phyloP scores from a whole-genome alignment of 2,797 vertebrate species.

The Tachyglossus aculeatus region DNA sequence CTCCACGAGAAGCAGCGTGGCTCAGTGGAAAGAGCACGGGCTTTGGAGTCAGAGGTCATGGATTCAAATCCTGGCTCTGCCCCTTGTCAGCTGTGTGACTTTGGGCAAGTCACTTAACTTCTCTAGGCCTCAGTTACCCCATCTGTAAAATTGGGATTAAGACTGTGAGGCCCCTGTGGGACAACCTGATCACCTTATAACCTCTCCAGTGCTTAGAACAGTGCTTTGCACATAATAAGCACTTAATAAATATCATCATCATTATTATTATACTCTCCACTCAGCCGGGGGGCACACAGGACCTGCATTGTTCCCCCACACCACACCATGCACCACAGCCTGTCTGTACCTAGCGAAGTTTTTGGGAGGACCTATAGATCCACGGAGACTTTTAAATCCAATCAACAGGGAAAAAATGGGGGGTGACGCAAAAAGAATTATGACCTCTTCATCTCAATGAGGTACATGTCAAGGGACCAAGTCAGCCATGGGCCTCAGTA shows the following conservation, averaged over 20 bases:
- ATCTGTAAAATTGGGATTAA: too few relatives aligned
- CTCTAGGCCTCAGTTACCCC: background rate
- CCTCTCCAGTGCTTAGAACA: too few relatives aligned
- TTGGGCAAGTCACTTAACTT: too few relatives aligned
- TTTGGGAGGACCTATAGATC: constrained; percentile 17
- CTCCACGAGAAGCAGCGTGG: too few relatives aligned
- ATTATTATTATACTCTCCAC: background rate
- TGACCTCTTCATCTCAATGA: constrained; percentile 7
- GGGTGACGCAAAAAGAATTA: background rate
- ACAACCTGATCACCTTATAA: too few relatives aligned
- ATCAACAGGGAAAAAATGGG: background rate
- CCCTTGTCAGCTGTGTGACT: too few relatives aligned
- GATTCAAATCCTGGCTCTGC: too few relatives aligned
- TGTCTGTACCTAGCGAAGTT: constrained; percentile 3
- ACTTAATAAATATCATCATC: too few relatives aligned
- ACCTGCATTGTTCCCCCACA: background rate
- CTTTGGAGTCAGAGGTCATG: too few relatives aligned
- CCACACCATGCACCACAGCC: background rate
- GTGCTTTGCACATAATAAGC: too few relatives aligned
- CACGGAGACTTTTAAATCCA: constrained; percentile 35
- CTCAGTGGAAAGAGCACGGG: background rate
- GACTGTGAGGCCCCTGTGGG: too few relatives aligned
- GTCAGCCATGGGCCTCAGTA: constrained; percentile 12
- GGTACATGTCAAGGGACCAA: constrained; percentile 23
- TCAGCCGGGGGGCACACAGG: background rate